Percentiles rank a stretch among this genome's conserved stretches.
Conservation (phyloP, 1,140 invertebrate species). For the Cyclargus thomasi region DNA sequence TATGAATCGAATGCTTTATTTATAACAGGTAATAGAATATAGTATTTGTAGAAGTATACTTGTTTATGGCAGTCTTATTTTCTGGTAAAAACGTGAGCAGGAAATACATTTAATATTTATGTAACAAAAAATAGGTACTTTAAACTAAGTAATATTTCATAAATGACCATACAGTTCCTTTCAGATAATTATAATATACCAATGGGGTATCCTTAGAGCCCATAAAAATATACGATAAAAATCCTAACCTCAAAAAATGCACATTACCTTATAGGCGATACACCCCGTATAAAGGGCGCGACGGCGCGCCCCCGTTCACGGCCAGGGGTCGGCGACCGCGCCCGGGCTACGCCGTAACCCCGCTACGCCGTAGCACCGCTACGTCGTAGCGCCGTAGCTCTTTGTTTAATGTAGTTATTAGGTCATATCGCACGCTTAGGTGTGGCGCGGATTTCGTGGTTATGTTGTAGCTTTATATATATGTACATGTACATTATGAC, state of each 20-base stretch:
- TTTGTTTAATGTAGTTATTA: slow-evolving; percentile 48
- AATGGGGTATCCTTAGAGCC: no score
- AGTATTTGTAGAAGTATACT: no score
- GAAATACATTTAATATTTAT: no score
- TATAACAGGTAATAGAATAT: no score
- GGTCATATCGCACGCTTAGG: slow-evolving; percentile 38
- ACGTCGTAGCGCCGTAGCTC: slow-evolving; percentile 58
- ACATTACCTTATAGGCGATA: not conserved
- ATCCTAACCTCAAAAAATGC: not conserved
- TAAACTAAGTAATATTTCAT: no score
- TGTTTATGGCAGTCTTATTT: no score
- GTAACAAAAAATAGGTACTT: no score
- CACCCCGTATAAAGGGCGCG: slow-evolving; percentile 31
- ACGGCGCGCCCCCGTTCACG: slow-evolving; percentile 67
- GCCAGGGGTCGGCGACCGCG: slow-evolving; percentile 70
- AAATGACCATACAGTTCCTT: no score
- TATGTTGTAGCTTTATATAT: not conserved
- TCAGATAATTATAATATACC: no score
- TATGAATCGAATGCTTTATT: not conserved
- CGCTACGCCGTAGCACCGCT: slow-evolving; percentile 60
- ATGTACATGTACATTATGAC: no score
- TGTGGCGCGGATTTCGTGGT: not conserved
- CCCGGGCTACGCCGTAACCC: slow-evolving; percentile 66
- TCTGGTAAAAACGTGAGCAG: no score
- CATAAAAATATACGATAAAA: no score